phyloP scores from a whole-genome alignment of 2,888 invertebrate genomes.

The Eupithecia tripunctaria region DNA sequence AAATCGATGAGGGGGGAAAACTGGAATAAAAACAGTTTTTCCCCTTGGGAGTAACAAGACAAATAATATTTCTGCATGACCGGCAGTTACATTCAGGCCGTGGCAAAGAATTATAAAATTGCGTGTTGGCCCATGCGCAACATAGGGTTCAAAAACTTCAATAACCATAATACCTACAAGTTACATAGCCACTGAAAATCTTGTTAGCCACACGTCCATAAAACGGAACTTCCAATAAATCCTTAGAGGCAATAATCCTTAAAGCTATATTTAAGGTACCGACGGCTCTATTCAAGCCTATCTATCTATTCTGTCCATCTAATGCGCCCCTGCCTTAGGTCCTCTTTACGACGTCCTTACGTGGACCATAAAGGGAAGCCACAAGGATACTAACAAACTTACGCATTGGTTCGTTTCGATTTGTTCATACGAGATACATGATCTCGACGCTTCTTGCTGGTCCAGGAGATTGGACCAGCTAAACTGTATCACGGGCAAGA shows the following conservation, averaged over 20 bases:
- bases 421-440: background rate
- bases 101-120: too few species aligned
- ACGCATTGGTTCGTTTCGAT: constrained; percentile 39
- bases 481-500: too few species aligned
- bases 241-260: constrained; percentile 16
- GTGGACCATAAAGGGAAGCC: constrained; percentile 64
- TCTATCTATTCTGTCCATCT: constrained; percentile 44
- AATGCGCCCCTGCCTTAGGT: constrained; percentile 53
- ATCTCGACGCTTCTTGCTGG: background rate
- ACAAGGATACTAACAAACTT: constrained; percentile 64
- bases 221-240: constrained; percentile 11
- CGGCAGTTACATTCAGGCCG: too few species aligned
- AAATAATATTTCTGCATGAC: too few species aligned
- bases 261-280: constrained; percentile 18
- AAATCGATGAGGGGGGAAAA: too few species aligned
- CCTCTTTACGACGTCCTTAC: constrained; percentile 65
- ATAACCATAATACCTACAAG: background rate
- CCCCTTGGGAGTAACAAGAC: too few species aligned
- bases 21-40: too few species aligned
- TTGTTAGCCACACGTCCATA: constrained; percentile 4
- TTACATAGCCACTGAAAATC: background rate
- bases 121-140: too few species aligned
- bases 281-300: constrained; percentile 30
- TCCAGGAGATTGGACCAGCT: too few species aligned
- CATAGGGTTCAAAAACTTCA: too few species aligned